Evolutionary conservation across 2,113 vertebrate species (phyloP), one percentile per base, ranked within the genome.

Genomic region (Kobus ellipsiprymnus): DNA sequence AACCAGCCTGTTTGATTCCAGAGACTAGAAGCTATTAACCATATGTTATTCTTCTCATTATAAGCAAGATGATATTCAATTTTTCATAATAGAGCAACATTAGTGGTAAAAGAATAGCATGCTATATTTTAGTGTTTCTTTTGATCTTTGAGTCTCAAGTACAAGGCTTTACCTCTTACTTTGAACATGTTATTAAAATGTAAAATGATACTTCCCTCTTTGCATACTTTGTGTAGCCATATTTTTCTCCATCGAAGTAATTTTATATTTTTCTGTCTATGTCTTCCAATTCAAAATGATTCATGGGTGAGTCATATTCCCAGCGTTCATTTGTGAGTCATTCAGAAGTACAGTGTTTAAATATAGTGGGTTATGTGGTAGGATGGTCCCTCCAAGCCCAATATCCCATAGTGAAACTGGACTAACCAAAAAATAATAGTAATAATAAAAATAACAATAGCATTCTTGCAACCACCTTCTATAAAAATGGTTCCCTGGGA

Each of bases 71-170:
- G 54, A 8, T 78, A 30, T 81, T 82, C 29, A 74, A 8, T 83
- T 81, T 59, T 62, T 67, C 19, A 40, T 33, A 48, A 46, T 19
- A 77, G 19, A 71, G 21, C 46, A 82, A 44, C 5, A 19, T 77
- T 93, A 52, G 2, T 94, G 36, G 17, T 97, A 67, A 71, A 67
- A 93, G 77, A 64, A 77, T 16, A 88, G 16, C 44, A 5, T 81
- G 19, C 64, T 94, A 7, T 15, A 30, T 52, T 62, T 84, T 59
- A 62, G 12, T 81, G 12, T 57, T 74, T 14, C 44, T 90, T 97
- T 97, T 97, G 46, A 50, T 92, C 36, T 93, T 94, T 82, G n/a
- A 77, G 71, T 96, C 23, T 91, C 23, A 30, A 33, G 6, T 86
- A 94, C 33, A 97, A 90, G 11, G 16, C 6, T 88, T 71, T 83